Evolutionary conservation across 2,888 invertebrate species (phyloP), one percentile per base, ranked within the genome.

Genomic region (Oscheius sp.): DNA sequence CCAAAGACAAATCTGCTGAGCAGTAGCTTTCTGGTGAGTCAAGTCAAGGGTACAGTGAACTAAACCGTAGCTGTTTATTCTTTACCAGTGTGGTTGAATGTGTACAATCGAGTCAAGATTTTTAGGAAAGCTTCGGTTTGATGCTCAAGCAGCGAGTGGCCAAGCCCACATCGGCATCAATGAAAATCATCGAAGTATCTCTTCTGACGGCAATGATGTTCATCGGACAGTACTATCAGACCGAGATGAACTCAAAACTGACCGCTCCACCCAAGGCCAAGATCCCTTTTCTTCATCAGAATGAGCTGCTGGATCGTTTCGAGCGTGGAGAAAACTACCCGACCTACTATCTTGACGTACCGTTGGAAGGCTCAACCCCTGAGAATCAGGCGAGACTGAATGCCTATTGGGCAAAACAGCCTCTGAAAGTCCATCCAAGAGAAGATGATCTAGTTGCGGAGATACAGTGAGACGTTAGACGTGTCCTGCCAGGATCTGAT

Each of bases 201-300:
- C 60, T 82, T 53, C 77, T 84, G 5, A 51, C 78, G 4, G 70
- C 76, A 10, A 79, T 80, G 77, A 74, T 82, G 76, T 76, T 78
- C 21, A 72, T 84, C 13, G 72, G 74, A 2, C 78, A 79, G 55
- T 81, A 81, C 57, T 84, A 81, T 57, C 82, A 82, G 53, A 78
- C 84, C 9, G 74, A 79, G 11, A 84, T 84, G 84, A 84, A 84
- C 59, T 84, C 84, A 3, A 78, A 80, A 10, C 57, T 84, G 7
- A 82, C 82, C 5, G 82, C 84, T 47, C 84, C 84, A 9, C 75
- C 77, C 0, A 72, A 76, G 3, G 70, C 81, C 4, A 71, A 76
- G n/a, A 73, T 82, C 29, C 84, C 82, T 10, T 84, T 84, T 70
- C 47, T 53, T 3, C 80, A 80, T 57, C 84, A 84, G 59, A 73